Base-by-base conservation (phyloP, 2,888 invertebrate species). In the Mesochorus sp. region DNA sequence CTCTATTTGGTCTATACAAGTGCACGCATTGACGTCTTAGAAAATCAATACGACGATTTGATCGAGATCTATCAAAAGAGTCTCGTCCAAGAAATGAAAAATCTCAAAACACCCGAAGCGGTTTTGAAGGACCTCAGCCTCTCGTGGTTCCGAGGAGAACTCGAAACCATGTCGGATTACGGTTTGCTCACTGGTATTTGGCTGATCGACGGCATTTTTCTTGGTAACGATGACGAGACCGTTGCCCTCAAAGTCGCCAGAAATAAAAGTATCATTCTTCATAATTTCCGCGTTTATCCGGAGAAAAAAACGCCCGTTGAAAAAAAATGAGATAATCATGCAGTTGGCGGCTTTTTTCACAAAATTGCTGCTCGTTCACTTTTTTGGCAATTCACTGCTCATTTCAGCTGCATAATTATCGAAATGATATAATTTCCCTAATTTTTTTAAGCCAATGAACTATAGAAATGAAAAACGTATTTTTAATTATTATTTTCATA, bases 1-100 rank as follows among this genome's bases (percentile, higher is more conserved):
- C 84, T 81, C n/a, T 88, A 88, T 70, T 85, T 89, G 19, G 57
- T 87, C 3, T 88, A 89, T 61, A 80, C 84, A 17, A 88, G 88
- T 64, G 84, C 82, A 0, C 80, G 70, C 12, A 77, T 80, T 0
- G 44, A 79, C 8, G 81, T 87, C 1, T 81, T 88, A 34, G 76
- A 84, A 2, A 26, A 75, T 1, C 53, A 71, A 31, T 85, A 83
- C 53, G 81, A 85, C 0, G 78, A 82, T 17, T 76, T 88, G 3
- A 67, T 86, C 0, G 17, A 62, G 3, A 76, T 62, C 10, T 88
- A 88, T 78, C 83, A 85, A 44, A 28, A 28, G 0, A 37, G 70
- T 0, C 75, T 88, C 5, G 17, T 76, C 8, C 28, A 73, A 1
- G 80, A 82, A 28, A 71, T 88, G 14, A 68, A 53, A 0, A 37